phyloP scores from a whole-genome alignment of 2,113 vertebrate genomes.

The Progne subis region DNA sequence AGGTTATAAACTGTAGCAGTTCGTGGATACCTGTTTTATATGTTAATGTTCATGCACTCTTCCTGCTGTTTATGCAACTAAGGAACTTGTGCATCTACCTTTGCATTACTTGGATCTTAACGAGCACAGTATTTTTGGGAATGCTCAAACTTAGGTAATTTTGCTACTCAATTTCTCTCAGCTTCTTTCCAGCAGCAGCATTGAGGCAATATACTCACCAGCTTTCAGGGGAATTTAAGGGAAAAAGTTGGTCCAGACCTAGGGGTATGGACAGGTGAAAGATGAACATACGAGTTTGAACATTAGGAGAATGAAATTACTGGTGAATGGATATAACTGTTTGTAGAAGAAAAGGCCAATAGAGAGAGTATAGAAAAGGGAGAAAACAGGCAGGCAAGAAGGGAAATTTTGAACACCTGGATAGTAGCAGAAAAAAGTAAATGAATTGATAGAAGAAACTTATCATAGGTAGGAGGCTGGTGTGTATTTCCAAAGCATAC shows the following conservation, averaged over 20 bases:
- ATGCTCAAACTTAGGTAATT: neutral
- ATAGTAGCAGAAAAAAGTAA: neutral
- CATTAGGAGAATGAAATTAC: neutral
- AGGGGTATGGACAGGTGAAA: neutral
- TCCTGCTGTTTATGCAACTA: neutral
- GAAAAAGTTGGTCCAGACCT: neutral
- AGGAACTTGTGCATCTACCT: neutral
- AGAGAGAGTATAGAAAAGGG: neutral
- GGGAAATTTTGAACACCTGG: neutral
- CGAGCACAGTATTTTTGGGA: neutral
- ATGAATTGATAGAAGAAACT: neutral
- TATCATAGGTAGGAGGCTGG: neutral
- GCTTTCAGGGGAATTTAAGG: neutral
- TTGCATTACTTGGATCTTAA: conserved; percentile 13
- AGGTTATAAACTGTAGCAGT: neutral
- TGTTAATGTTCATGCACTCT: neutral
- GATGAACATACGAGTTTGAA: neutral
- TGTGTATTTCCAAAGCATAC: neutral
- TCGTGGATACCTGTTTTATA: neutral
- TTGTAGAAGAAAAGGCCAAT: neutral
- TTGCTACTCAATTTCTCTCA: neutral
- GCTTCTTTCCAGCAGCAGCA: neutral
- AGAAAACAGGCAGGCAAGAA: neutral
- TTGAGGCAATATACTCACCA: neutral
- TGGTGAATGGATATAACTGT: neutral